A percentile compares a stretch with the other conserved stretches of the same genome.
Conservation (phyloP, 1,140 invertebrate genomes). For the Tigriopus japonicus region DNA sequence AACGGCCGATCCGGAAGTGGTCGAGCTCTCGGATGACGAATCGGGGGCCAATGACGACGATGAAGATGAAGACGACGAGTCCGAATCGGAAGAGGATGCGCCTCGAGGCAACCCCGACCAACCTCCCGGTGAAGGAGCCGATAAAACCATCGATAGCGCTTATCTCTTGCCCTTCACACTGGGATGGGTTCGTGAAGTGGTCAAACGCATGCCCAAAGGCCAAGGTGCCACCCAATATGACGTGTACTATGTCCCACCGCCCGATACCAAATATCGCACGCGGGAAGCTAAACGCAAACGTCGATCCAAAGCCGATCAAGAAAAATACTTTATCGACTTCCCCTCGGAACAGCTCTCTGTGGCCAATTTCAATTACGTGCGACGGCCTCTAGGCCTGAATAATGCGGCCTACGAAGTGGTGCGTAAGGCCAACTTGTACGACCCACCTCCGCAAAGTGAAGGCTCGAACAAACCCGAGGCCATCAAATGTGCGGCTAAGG, state of each 20-base stretch:
- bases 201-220: background rate
- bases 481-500: background rate
- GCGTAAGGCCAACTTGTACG: background rate
- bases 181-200: constrained; percentile 3
- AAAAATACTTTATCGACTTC: constrained; percentile 9
- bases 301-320: constrained; percentile 1
- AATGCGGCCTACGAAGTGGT: constrained; percentile 13
- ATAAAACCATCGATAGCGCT: background rate
- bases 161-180: background rate
- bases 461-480: background rate
- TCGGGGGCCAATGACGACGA: background rate
- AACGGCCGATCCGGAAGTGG: background rate
- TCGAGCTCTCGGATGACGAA: background rate
- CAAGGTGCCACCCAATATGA: background rate
- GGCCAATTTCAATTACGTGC: constrained; percentile 11
- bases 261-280: background rate
- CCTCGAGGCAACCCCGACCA: background rate
- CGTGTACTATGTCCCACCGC: constrained; percentile 5
- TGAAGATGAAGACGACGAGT: background rate
- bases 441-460: background rate
- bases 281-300: constrained; percentile 3
- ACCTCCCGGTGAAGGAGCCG: background rate
- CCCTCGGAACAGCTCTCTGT: background rate
- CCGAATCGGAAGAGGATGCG: background rate
- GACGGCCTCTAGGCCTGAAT: constrained; percentile 6